Conservation (phyloP, 2,888 invertebrate species). For the Coecobrya sp. region DNA sequence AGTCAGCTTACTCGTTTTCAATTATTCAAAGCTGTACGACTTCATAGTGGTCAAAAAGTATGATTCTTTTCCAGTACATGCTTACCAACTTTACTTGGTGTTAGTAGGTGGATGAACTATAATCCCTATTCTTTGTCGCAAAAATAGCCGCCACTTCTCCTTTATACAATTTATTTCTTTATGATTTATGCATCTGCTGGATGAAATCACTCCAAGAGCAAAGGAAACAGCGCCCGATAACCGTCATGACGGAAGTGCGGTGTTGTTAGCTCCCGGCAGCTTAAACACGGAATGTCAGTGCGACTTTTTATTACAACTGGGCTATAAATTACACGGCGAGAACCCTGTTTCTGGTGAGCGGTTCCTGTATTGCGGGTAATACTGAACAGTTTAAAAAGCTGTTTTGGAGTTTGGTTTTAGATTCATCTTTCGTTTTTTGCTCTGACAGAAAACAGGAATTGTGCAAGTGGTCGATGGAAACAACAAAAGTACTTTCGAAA, state of each 20-base stretch:
- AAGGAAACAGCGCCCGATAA: conserved; percentile 1
- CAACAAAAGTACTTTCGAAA: too few relatives aligned
- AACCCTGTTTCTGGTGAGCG: not conserved
- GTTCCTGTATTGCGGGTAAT: not conserved
- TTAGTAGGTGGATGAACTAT: conserved; percentile 16
- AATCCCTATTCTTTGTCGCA: conserved; percentile 3
- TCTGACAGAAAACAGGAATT: too few relatives aligned
- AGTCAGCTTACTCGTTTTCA: not conserved
- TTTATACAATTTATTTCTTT: conserved; percentile 40
- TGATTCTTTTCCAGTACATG: not conserved
- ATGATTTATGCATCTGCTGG: conserved; percentile 44
- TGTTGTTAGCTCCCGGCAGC: not conserved
- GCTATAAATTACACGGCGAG: conserved; percentile 1
- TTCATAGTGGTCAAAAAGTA: conserved; percentile 5
- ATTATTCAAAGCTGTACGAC: conserved; percentile 38
- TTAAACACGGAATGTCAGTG: conserved; percentile 22
- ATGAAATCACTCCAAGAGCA: not conserved
- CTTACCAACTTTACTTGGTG: too few relatives aligned
- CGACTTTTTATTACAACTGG: conserved; percentile 27
- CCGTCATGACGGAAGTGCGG: conserved; percentile 2
- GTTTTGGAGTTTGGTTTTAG: not conserved
- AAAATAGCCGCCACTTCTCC: conserved; percentile 4
- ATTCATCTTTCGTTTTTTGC: not conserved
- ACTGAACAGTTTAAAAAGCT: not conserved
- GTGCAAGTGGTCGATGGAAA: too few relatives aligned